Evolutionary conservation across 2,888 invertebrate genomes (phyloP), one percentile per base, ranked within the genome.

Genomic region (Athalia rosae): DNA sequence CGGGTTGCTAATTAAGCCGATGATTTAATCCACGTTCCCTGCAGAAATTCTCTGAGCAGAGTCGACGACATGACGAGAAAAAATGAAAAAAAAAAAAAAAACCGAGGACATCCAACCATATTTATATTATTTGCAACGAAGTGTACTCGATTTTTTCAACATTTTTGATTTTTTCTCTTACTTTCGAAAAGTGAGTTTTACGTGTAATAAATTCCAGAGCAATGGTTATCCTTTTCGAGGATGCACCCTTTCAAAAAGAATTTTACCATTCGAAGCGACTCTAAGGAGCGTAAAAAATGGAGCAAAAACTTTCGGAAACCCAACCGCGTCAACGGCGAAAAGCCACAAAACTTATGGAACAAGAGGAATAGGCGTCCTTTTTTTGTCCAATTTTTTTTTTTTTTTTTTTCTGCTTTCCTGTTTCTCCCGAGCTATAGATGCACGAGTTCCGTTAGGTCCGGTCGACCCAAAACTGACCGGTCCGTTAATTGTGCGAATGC

Each of bases 361-460:
- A 28, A 28, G 28, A 28, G 28, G 2, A 28, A 28, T 28, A 28
- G 28, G 53, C 41, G 53, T 28, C 67, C 67, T 53, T 67, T 67
- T 53, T 15, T 41, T 28, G 15, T 67, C n/a, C n/a, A n/a, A 13
- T 15, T 41, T 67, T 9, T 67, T 50, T 5, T 28, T 13, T 56
- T 58, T 56, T 56, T 56, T 56, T 41, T 53, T 69, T 41, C 4
- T 15, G 7, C 13, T 61, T 61, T 61, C 13, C 61, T 8, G 4
- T 67, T 5, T 8, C 61, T 61, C 47, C 61, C 28, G 9, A 50
- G 15, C 11, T n/a, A 47, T 13, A 4, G 74, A 74, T 48, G 58
- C 9, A 56, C 45, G 9, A 53, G 56, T 58, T 61, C 74, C 74
- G 74, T 74, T 74, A 74, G 74, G 74, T 74, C 74, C 47, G 15